Evolutionary conservation across 2,113 vertebrate species (phyloP).

Genomic region (Regulus satrapa): DNA sequence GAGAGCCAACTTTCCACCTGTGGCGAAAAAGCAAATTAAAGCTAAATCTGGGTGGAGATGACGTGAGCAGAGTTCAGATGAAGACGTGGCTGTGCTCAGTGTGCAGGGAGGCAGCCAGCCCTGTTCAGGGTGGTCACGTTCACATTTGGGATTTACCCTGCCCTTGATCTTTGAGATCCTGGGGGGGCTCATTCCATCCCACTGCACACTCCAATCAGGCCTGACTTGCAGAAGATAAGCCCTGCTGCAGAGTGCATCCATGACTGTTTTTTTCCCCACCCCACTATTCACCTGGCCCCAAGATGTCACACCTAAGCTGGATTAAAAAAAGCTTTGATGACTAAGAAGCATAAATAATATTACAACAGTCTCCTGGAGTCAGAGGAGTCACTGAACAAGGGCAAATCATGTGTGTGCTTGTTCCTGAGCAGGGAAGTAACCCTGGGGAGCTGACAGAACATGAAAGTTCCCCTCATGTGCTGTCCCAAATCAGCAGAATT

Average conservation of each 20-base stretch:
- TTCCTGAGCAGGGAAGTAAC: not conserved
- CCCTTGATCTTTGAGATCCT: not conserved
- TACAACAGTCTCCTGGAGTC: not conserved
- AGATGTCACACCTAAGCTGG: conserved; percentile 19
- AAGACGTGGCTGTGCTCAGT: not conserved
- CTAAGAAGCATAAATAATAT: conserved; percentile 36
- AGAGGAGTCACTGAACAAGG: conserved; percentile 1
- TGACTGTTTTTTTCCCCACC: not conserved
- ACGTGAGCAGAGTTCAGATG: conserved; percentile 24
- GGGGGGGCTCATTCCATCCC: conserved; percentile 19
- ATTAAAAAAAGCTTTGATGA: conserved; percentile 4
- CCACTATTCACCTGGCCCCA: not conserved
- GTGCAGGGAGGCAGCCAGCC: not conserved
- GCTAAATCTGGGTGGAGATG: not conserved
- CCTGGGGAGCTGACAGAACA: not conserved
- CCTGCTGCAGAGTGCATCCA: not conserved
- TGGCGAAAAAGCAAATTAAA: conserved; percentile 8
- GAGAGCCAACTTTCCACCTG: not conserved
- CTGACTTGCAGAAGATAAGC: not conserved
- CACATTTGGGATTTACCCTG: conserved; percentile 1
- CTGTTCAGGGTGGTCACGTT: not conserved
- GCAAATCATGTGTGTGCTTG: not conserved
- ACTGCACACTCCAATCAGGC: not conserved
- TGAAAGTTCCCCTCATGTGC: not conserved
- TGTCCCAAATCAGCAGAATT: not conserved